These are phyloP conservation scores for Venturia canescens DNA, from an alignment of 1,140 invertebrate species.

Conservation along the genomic window DNA sequence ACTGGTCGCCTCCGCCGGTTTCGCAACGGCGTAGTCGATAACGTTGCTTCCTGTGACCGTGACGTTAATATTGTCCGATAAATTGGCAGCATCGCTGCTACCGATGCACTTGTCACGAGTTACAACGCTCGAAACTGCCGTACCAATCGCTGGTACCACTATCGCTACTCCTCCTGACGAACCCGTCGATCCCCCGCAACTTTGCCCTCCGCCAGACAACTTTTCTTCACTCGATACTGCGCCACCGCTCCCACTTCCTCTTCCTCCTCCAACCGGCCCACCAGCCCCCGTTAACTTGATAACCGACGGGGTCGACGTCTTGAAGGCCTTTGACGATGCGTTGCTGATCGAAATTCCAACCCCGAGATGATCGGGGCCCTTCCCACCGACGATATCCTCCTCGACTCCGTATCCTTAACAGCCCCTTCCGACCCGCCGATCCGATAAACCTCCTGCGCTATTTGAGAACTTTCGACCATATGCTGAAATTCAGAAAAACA, in stretches of 20 bases:
- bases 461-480: conserved; percentile 70
- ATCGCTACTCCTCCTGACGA: conserved; percentile 46
- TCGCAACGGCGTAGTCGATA: conserved; percentile 47
- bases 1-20: conserved; percentile 61
- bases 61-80: conserved; percentile 22
- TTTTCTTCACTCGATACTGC: conserved; percentile 56
- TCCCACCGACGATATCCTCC: conserved; percentile 30
- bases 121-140: conserved; percentile 15
- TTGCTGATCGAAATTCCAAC: conserved; percentile 45
- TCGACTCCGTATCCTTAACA: conserved; percentile 11
- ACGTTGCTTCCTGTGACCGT: conserved; percentile 4
- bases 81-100: conserved; percentile 44
- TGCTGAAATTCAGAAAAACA: conserved; percentile 61
- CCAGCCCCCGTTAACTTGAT: conserved; percentile 73
- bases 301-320: conserved; percentile 75
- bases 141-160: conserved; percentile 44
- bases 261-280: conserved; percentile 68
- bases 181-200: not conserved
- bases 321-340: conserved; percentile 68
- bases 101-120: conserved; percentile 36
- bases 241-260: not conserved
- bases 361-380: conserved; percentile 36
- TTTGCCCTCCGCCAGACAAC: conserved; percentile 60
- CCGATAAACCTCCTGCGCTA: conserved; percentile 56
- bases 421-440: conserved; percentile 26